These are phyloP conservation scores for Agelas oroides DNA, from an alignment of 37 sponge, comb jelly and placozoan species.

Conservation along the genomic window DNA sequence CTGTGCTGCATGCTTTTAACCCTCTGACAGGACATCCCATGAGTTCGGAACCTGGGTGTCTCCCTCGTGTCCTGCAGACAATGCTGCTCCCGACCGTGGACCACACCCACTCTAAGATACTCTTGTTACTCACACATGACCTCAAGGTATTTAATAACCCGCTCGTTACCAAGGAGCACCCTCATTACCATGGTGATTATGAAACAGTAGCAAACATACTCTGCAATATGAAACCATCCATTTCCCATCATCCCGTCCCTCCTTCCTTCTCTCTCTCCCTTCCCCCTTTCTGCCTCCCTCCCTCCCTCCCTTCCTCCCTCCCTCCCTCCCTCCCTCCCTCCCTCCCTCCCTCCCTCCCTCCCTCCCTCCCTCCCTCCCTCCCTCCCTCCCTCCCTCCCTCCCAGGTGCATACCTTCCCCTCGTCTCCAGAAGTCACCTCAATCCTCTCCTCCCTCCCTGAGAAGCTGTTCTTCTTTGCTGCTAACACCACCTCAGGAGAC, in stretches of 20 bases:
- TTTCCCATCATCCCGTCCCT: too few species aligned
- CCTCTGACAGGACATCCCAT: constrained; percentile 74
- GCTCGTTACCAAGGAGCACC: too few species aligned
- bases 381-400: background rate
- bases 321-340: too few species aligned
- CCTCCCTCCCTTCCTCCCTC: too few species aligned
- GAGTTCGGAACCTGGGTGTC: constrained; percentile 32
- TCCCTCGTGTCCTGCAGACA: constrained; percentile 61
- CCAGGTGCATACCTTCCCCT: constrained; percentile 27
- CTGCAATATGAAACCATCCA: too few species aligned
- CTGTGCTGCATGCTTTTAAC: constrained; percentile 67
- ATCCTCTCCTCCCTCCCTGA: background rate
- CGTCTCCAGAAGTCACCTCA: constrained; percentile 21
- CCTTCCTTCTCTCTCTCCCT: too few species aligned
- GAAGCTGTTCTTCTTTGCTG: constrained; percentile 31
- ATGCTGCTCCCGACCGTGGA: constrained; percentile 58
- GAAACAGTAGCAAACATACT: too few species aligned
- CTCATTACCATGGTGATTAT: too few species aligned
- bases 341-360: too few species aligned
- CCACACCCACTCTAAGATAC: constrained; percentile 56
- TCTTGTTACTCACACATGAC: constrained; percentile 55
- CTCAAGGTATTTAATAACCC: constrained; percentile 4
- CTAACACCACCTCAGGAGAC: background rate
- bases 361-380: too few species aligned
- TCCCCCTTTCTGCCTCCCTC: too few species aligned